Evolutionary conservation across 2,113 vertebrate species (phyloP), one percentile per base, ranked within the genome.

Genomic region (Sardina pilchardus): DNA sequence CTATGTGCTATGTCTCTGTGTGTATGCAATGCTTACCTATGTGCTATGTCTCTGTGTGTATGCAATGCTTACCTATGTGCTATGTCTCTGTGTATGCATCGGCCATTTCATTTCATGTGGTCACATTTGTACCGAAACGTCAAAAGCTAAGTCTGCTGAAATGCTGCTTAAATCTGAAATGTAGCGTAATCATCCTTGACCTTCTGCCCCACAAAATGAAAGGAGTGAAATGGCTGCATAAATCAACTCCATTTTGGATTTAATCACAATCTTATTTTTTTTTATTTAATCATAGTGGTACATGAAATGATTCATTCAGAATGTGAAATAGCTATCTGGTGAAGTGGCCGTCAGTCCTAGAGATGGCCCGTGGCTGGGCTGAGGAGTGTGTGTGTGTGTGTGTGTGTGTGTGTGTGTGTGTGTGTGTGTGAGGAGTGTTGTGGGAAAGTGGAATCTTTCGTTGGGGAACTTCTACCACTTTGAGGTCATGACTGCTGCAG

Each of bases 401-500:
- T n/a, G n/a, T n/a, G n/a, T n/a, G n/a, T n/a, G n/a, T n/a, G n/a
- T n/a, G n/a, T n/a, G n/a, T n/a, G n/a, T n/a, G n/a, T n/a, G n/a
- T n/a, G n/a, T n/a, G n/a, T n/a, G n/a, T n/a, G n/a, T n/a, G n/a
- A n/a, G n/a, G 83, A 5, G 43, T 44, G 6, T 59, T 84, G 56
- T 84, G 83, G 83, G 63, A 78, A 78, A 78, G 71, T 17, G 14
- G 16, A 78, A 39, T 36, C 71, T 36, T 78, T 78, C 71, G 39
- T 78, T 14, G 71, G 83, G 63, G n/a, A 84, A 84, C 44, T 84
- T 67, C 6, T 12, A 59, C 43, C 24, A 84, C 83, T 71, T 84
- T 71, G 83, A 71, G 83, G 83, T 71, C 83, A 71, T 56, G 44
- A 19, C 39, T 63, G 39, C 26, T 45, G 59, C 42, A 67, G 39